Conservation (phyloP, 2,797 vertebrate genomes). For the Trichosurus vulpecula region DNA sequence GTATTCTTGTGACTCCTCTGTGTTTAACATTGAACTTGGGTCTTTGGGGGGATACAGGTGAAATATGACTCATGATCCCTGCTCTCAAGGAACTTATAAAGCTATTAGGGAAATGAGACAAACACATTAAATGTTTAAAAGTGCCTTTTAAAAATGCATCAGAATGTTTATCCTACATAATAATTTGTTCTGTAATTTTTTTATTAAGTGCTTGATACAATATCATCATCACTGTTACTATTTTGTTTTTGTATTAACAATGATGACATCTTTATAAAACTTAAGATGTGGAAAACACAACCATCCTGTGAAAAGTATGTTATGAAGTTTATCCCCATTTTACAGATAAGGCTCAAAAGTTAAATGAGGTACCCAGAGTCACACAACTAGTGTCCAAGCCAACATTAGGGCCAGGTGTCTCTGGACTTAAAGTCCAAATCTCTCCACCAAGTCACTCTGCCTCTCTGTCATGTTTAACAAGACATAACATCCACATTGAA, state of each 20-base stretch:
- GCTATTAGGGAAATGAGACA: neutral
- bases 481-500: neutral
- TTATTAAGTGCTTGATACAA: neutral
- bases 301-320: neutral
- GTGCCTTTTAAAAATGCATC: neutral
- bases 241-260: neutral
- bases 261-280: neutral
- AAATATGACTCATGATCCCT: neutral
- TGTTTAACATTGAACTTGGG: neutral
- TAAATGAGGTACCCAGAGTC: neutral
- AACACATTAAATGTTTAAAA: neutral
- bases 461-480: neutral
- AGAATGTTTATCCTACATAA: neutral
- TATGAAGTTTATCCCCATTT: neutral
- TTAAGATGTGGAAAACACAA: neutral
- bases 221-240: neutral
- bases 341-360: neutral
- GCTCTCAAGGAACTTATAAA: neutral
- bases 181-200: neutral
- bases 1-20: neutral
- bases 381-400: neutral
- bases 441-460: neutral
- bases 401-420: neutral
- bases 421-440: neutral
- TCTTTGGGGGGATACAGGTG: neutral